Percentiles rank a stretch among this genome's conserved stretches.
Evolutionary conservation across 2,888 invertebrate species (phyloP).

Genomic region (Diploptera punctata): DNA sequence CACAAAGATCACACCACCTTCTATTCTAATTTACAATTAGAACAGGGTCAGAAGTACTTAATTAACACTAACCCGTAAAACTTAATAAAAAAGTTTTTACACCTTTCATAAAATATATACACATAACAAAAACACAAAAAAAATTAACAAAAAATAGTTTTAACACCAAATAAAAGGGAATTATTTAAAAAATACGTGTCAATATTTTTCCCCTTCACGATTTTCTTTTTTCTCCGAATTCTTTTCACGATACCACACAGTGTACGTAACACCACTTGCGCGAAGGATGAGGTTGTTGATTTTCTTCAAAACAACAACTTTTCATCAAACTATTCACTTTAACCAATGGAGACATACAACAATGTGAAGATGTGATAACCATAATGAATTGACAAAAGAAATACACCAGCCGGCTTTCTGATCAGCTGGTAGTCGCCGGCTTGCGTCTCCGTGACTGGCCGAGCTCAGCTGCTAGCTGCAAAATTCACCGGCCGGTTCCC

Average conservation of each 20-base stretch:
- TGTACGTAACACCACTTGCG: constrained; percentile 8
- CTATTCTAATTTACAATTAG: not conserved
- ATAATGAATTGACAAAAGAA: not conserved
- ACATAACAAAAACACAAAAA: too few species aligned
- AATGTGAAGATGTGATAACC: not conserved
- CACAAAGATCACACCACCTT: not conserved
- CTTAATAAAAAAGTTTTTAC: too few species aligned
- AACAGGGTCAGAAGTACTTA: not conserved
- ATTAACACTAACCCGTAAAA: not conserved
- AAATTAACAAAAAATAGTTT: too few species aligned
- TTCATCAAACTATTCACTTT: not conserved
- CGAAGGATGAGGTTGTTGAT: not conserved
- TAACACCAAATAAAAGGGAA: too few species aligned
- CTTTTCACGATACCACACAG: not conserved
- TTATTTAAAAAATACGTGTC: not conserved
- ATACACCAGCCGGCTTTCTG: constrained; percentile 43
- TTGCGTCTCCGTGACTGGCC: constrained; percentile 46
- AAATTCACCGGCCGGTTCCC: constrained; percentile 49
- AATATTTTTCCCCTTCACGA: not conserved
- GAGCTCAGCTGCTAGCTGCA: constrained; percentile 37
- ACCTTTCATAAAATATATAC: too few species aligned
- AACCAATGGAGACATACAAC: not conserved
- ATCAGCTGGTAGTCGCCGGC: constrained; percentile 50
- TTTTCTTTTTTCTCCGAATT: not conserved
- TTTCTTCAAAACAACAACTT: not conserved